Conservation (phyloP, 1,140 invertebrate genomes). For the Adoxophyes honmai region DNA sequence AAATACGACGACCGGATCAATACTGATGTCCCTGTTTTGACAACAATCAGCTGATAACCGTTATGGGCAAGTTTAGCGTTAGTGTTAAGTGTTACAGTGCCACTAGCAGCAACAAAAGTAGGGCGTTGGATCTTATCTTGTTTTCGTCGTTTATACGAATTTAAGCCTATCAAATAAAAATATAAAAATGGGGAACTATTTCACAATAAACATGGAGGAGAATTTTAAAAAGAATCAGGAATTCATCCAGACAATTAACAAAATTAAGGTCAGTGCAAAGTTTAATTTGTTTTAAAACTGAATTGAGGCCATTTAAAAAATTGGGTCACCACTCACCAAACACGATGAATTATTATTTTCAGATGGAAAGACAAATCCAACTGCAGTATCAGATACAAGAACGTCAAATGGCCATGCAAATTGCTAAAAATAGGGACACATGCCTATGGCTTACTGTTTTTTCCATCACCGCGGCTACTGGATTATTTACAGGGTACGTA, state of each 20-base stretch:
- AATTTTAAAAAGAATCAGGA: slow-evolving; percentile 84
- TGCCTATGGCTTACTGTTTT: slow-evolving; percentile 86
- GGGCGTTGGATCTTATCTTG: slow-evolving; percentile 10
- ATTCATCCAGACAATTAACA: slow-evolving; percentile 82
- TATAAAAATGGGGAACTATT: slow-evolving; percentile 50
- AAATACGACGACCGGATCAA: not conserved
- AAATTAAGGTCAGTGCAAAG: slow-evolving; percentile 77
- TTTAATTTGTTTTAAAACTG: not conserved
- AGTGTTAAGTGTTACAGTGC: not conserved
- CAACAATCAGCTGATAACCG: slow-evolving; percentile 11
- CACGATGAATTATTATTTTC: slow-evolving; percentile 18
- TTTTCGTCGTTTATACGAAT: not conserved
- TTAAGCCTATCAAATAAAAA: not conserved
- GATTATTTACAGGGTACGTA: slow-evolving; percentile 80
- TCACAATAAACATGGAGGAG: slow-evolving; percentile 68
- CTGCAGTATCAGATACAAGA: slow-evolving; percentile 89
- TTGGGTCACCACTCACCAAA: not conserved
- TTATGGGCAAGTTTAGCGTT: no score
- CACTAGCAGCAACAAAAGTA: not conserved
- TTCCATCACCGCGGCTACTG: slow-evolving; percentile 78
- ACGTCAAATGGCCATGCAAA: slow-evolving; percentile 83
- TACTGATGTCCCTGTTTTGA: slow-evolving; percentile 2
- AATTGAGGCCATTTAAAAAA: slow-evolving; percentile 14
- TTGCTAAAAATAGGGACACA: slow-evolving; percentile 84
- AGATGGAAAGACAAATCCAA: slow-evolving; percentile 81